phyloP scores from a whole-genome alignment of 2,797 vertebrate species.

The Onychomys arenicola region DNA sequence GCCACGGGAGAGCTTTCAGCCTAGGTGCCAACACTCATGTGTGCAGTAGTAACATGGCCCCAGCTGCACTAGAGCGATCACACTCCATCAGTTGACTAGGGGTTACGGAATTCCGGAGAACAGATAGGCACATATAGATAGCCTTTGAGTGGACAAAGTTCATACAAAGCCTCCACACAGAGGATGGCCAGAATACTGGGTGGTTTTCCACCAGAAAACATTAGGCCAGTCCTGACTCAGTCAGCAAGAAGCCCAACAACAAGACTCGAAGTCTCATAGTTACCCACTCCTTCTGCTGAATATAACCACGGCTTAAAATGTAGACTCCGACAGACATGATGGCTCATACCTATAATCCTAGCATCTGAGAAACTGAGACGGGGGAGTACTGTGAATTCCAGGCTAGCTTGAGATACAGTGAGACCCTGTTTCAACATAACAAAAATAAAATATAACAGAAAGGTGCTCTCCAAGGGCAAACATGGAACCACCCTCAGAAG shows the following conservation, averaged over 20 bases:
- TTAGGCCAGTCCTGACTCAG: neutral
- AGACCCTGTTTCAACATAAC: neutral
- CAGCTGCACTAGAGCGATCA: neutral
- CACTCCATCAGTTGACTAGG: neutral
- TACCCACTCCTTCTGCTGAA: neutral
- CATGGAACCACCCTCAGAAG: neutral
- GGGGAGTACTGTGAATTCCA: neutral
- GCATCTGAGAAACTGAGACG: neutral
- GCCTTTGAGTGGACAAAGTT: neutral
- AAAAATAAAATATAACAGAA: neutral
- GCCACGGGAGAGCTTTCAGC: slow-evolving; percentile 28
- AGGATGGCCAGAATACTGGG: neutral
- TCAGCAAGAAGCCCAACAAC: neutral
- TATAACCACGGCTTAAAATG: neutral
- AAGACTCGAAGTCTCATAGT: neutral
- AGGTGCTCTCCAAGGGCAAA: neutral
- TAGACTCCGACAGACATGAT: neutral
- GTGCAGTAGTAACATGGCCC: neutral
- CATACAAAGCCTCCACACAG: neutral
- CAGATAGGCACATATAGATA: neutral
- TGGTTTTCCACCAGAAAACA: neutral
- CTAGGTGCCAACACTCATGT: slow-evolving; percentile 44
- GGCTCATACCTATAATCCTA: neutral
- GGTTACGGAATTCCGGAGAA: neutral
- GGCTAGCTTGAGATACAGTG: neutral